These are phyloP conservation scores for Spondyliosoma cantharus DNA, from an alignment of 2,797 vertebrate species.

Conservation along the genomic window DNA sequence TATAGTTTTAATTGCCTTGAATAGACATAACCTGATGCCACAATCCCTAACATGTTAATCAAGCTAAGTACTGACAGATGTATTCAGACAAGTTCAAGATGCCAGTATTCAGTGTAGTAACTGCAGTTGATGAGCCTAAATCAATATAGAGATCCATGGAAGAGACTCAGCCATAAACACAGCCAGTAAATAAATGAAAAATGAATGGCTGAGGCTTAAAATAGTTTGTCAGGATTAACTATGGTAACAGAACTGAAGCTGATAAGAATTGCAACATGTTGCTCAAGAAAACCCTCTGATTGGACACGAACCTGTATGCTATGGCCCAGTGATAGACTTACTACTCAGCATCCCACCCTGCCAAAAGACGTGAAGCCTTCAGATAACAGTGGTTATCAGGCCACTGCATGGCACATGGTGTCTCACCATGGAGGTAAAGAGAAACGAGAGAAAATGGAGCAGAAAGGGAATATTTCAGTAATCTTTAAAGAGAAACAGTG, in stretches of 20 bases:
- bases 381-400: no score
- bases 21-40: no score
- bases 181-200: no score
- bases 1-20: no score
- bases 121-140: no score
- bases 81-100: neutral
- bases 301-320: neutral
- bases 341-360: neutral
- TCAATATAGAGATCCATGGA: no score
- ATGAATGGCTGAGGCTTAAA: no score
- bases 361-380: neutral
- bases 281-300: neutral
- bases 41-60: neutral
- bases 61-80: neutral
- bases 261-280: neutral
- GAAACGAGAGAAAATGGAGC: neutral
- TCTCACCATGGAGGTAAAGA: neutral
- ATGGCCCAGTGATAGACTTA: neutral
- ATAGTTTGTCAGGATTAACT: neutral
- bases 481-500: neutral
- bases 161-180: no score
- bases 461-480: neutral
- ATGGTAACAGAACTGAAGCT: neutral
- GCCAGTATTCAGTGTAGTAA: neutral
- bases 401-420: neutral